Evolutionary conservation across 2,888 invertebrate species (phyloP).

Genomic region (Pheosia tremula): DNA sequence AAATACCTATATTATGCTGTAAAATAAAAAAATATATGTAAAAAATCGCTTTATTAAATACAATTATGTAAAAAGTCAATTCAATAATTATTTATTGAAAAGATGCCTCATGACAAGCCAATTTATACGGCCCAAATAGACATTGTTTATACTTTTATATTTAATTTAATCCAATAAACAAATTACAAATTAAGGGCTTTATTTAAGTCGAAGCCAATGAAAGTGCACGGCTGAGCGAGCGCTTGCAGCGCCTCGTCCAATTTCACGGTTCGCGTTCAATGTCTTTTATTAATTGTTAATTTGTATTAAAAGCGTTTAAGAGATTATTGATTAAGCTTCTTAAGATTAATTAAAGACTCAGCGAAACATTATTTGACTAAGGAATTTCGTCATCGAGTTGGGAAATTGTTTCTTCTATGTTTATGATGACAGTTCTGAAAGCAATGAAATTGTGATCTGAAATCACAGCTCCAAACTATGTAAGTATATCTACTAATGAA

Average conservation of each 20-base stretch:
- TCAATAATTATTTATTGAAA: background rate
- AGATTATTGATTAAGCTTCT: slow-evolving; percentile 36
- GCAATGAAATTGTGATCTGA: too few relatives aligned
- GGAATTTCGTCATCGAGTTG: background rate
- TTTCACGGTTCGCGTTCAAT: slow-evolving; percentile 54
- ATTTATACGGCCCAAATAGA: background rate
- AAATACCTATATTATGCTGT: too few relatives aligned
- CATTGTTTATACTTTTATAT: slow-evolving; percentile 2
- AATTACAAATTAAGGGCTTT: slow-evolving; percentile 21
- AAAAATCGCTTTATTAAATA: too few relatives aligned
- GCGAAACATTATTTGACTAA: slow-evolving; percentile 2
- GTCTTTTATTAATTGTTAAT: slow-evolving; percentile 65
- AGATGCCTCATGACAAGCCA: background rate
- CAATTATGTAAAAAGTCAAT: background rate
- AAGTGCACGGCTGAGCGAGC: slow-evolving; percentile 46
- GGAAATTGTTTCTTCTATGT: too few relatives aligned
- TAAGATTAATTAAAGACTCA: slow-evolving; percentile 11
- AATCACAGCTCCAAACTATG: too few relatives aligned
- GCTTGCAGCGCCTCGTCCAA: slow-evolving; percentile 55
- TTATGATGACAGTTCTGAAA: too few relatives aligned
- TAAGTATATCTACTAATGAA: too few relatives aligned
- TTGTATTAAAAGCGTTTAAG: slow-evolving; percentile 53
- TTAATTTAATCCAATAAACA: slow-evolving; percentile 34
- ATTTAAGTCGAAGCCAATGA: slow-evolving; percentile 56
- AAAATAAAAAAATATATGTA: too few relatives aligned